These are phyloP conservation scores for Semicossyphus pulcher DNA, from an alignment of 2,113 vertebrate species.

Conservation along the genomic window DNA sequence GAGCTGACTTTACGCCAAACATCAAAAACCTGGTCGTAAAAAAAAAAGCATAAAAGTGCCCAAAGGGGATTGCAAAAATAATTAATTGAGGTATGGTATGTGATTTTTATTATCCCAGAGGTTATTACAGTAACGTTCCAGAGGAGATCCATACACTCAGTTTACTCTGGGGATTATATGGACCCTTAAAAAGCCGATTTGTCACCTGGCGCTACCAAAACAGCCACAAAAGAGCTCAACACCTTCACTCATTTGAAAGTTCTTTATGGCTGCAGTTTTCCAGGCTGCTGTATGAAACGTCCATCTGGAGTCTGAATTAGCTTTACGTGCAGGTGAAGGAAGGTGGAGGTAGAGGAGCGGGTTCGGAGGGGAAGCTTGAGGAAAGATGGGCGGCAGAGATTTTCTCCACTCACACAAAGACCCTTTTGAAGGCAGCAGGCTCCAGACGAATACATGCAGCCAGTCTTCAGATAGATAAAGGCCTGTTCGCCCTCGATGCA, in stretches of 20 bases:
- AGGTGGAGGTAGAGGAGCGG: slow-evolving; percentile 24
- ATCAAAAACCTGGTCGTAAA: slow-evolving; percentile 44
- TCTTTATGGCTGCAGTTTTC: slow-evolving; percentile 21
- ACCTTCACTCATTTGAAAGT: slow-evolving; percentile 25
- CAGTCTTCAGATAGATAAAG: slow-evolving; percentile 46
- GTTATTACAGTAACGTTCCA: slow-evolving; percentile 62
- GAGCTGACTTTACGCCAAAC: slow-evolving; percentile 27
- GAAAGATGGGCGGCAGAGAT: slow-evolving; percentile 56
- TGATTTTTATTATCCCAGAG: slow-evolving; percentile 48
- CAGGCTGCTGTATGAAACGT: slow-evolving; percentile 19
- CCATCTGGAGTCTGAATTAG: slow-evolving; percentile 35
- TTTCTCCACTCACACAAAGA: slow-evolving; percentile 62
- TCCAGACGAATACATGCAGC: slow-evolving; percentile 44
- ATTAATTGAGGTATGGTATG: slow-evolving; percentile 21
- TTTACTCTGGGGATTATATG: slow-evolving; percentile 44
- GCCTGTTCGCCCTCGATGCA: slow-evolving; percentile 28
- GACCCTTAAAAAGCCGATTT: slow-evolving; percentile 48
- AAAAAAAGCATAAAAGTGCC: slow-evolving; percentile 2
- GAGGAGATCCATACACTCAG: slow-evolving; percentile 33
- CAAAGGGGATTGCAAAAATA: slow-evolving; percentile 19
- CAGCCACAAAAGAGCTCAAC: slow-evolving; percentile 22
- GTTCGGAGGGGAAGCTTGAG: slow-evolving; percentile 31
- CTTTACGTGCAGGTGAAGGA: slow-evolving; percentile 41
- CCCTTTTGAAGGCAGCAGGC: slow-evolving; percentile 59
- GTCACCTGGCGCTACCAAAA: slow-evolving; percentile 31